Evolutionary conservation across 2,113 vertebrate species (phyloP).

Genomic region (Lamprotornis superbus): DNA sequence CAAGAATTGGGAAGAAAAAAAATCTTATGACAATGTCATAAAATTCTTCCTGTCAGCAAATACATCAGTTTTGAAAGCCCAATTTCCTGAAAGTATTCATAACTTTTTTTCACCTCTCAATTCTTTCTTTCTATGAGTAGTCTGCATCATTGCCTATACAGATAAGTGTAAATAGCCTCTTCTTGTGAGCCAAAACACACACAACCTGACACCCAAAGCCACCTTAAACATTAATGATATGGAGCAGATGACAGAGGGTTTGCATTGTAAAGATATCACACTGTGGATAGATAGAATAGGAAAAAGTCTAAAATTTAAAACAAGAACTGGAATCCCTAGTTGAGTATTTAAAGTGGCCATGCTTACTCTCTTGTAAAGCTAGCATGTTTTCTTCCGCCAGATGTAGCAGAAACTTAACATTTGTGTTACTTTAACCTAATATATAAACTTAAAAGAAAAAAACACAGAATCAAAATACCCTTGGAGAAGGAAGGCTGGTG

Average conservation of each 20-base stretch:
- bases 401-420: constrained; percentile 31
- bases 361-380: constrained; percentile 38
- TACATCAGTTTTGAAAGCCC: background rate
- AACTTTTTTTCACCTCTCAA: background rate
- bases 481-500: background rate
- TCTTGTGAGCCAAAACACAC: background rate
- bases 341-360: background rate
- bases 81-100: background rate
- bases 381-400: constrained; percentile 51
- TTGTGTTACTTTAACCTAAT: background rate
- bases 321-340: constrained; percentile 11
- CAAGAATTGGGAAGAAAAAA: background rate
- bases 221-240: background rate
- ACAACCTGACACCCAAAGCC: background rate
- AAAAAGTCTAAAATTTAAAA: constrained; percentile 22
- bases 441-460: background rate
- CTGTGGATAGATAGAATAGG: background rate
- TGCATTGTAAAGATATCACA: background rate
- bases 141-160: background rate
- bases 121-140: background rate
- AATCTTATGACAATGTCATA: background rate
- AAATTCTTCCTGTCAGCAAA: background rate
- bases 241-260: background rate
- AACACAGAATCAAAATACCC: background rate
- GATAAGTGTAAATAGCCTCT: background rate